Base-by-base conservation (phyloP, 1,140 invertebrate species). In the Nephila pilipes region DNA sequence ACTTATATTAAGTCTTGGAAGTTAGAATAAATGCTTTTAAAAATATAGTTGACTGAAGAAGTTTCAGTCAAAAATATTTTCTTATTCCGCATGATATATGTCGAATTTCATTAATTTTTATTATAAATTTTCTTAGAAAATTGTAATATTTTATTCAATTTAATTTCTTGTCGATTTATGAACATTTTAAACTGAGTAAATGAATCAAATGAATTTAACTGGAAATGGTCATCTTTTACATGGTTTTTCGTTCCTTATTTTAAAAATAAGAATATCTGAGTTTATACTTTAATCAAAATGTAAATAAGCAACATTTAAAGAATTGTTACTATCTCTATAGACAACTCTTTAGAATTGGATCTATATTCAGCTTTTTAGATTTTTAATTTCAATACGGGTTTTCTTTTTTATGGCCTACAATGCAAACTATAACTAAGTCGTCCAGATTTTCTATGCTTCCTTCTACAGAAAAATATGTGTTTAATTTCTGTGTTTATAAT, bases 61-160 rank as follows among this genome's bases (percentile, higher is more conserved):
- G 36, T 32, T 75, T 75, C 69, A 75, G 69, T 36, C 29, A 20
- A 75, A 75, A 75, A 32, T 75, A 75, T 75, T 75, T 75, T 75
- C 69, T 36, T 75, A 75, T 75, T 75, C 25, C 29, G 29, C 25
- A 32, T 10, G 36, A 75, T 14, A 0, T 75, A 36, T 32, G 18
- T 75, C 69, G 36, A 32, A 32, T 18, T 5, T 16, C 20, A 16
- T 75, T 18, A 18, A 32, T 32, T 75, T 32, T 32, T 6, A 3
- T 75, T 16, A 36, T 18, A 18, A 75, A 14, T 75, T 75, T 32
- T 20, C 18, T n/a, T n/a, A n/a, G 29, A 5, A 32, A 75, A 25
- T n/a, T 65, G 6, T 25, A 25, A 65, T 10, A 25, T 12, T 46
- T n/a, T 25, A 29, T 65, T 65, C 14, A 65, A 2, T 29, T 65